phyloP scores from a whole-genome alignment of 2,113 vertebrate species.

The Hydrolagus affinis region DNA sequence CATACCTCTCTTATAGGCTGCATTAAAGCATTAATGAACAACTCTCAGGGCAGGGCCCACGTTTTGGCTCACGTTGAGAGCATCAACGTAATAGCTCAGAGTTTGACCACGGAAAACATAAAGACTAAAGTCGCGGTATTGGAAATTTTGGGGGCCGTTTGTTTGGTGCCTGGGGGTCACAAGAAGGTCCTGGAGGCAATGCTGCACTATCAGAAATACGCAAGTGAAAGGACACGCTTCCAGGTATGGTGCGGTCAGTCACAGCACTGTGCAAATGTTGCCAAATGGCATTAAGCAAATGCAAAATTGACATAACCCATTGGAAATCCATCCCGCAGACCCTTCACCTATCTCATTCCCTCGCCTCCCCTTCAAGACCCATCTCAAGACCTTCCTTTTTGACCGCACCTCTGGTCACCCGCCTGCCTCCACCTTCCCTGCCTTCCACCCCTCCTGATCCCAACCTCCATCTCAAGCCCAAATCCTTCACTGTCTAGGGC shows the following conservation, averaged over 20 bases:
- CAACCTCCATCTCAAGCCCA: no score
- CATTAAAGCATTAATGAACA: conserved; percentile 98
- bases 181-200: conserved; percentile 92
- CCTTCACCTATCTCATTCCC: no score
- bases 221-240: conserved; percentile 88
- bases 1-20: conserved; percentile 98
- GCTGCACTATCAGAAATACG: conserved; percentile 93
- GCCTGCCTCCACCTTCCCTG: no score
- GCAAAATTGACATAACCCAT: no score
- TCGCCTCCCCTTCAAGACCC: no score
- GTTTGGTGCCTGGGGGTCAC: conserved; percentile 93
- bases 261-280: background rate
- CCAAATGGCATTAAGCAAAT: background rate
- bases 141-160: conserved; percentile 98
- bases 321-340: no score
- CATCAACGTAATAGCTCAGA: conserved; percentile 96
- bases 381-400: no score
- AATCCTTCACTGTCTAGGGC: no score
- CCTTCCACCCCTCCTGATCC: no score
- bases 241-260: conserved; percentile 64
- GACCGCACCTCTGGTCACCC: no score
- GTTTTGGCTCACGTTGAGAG: conserved; percentile 91
- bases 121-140: conserved; percentile 97
- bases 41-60: conserved; percentile 91
- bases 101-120: conserved; percentile 91